Evolutionary conservation across 92 coral and sea anemone species (phyloP), one percentile per base, ranked within the genome.

Genomic region (Isaurus tuberculatus): DNA sequence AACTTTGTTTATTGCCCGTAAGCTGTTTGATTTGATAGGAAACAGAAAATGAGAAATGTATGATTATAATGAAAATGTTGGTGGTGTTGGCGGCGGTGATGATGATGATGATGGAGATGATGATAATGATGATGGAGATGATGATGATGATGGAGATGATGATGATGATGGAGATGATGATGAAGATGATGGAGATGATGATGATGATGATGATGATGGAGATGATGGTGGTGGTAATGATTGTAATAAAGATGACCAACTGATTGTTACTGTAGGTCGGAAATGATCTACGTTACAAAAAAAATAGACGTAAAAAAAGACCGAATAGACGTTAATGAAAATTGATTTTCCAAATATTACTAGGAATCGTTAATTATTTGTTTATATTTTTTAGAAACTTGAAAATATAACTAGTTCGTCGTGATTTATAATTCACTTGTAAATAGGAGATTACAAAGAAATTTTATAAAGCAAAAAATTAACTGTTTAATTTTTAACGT

Each of bases 401-500:
- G 30, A 57, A 77, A 27, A 13, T 57, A 57, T 25, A 61, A 57
- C 63, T 32, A 33, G 4, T 32, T 20, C 34, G 16, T 40, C 58
- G 23, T 58, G 48, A 58, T 14, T 31, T 31, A 30, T 55, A 19
- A 22, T 32, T 57, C 20, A 32, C 64, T 61, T 77, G 82, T 77
- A 77, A 57, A 77, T 33, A 77, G 23, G 2, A 40, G 46, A 3
- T 2, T 40, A 40, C 7, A 40, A 19, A 55, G 58, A 26, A n/a
- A 27, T 57, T 22, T 28, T 61, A 42, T 10, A 75, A 30, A 77
- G 33, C 36, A 58, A 58, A 22, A 55, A 58, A 25, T 44, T 28
- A 33, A 58, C 25, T 43, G 53, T 77, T 34, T 55, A 77, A 57
- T 77, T 67, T 22, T 57, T n/a, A 29, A 20, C 80, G 58, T 36